Evolutionary conservation across 2,797 vertebrate species (phyloP), one percentile per base, ranked within the genome.

Genomic region (Micromesistius poutassou): DNA sequence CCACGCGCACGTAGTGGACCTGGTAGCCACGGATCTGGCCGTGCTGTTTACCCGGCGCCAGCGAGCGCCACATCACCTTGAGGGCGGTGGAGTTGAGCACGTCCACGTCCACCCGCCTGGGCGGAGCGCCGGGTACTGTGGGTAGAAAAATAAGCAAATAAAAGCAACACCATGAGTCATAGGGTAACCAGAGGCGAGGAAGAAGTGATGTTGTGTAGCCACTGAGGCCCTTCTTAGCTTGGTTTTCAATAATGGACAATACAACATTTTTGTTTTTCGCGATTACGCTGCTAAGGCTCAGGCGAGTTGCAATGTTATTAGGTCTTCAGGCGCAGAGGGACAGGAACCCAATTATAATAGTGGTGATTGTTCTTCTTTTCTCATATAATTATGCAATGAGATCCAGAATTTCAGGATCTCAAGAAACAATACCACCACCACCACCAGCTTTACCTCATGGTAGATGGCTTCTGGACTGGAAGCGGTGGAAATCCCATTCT

Each of bases 21-120:
- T 99, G 98, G 94, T 99, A 99, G 87, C 98, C 97, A 13, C 97
- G 97, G 84, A 99, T 98, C 93, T 99, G 97, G 74, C 97, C 97
- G 4, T 99, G 96, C 86, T 99, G 98, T 79, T 95, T 96, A 89
- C 95, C 97, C 16, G 95, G 96, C 70, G 93, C 89, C 73, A 97
- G 94, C 0, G 98, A 98, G 77, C 97, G 96, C 97, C 98, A 99
- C 93, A 96, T 95, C 89, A 99, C 97, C 82, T 96, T 96, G 82
- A 99, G 91, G 0, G 98, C 96, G 0, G 97, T 97, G 30, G 97
- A 96, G 93, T 99, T 99, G 28, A 99, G 93, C 74, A 97, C 97
- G 87, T 98, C 97, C 87, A 97, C 96, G 91, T 99, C 97, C 87
- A 99, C 97, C 28, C 97, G 96, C 42, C 97, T 95, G 22, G 98